Evolutionary conservation across 30 jellyfish, hydroid and myxozoan species (phyloP), one percentile per base, ranked within the genome.

Genomic region (Chrysaora quinquecirrha): DNA sequence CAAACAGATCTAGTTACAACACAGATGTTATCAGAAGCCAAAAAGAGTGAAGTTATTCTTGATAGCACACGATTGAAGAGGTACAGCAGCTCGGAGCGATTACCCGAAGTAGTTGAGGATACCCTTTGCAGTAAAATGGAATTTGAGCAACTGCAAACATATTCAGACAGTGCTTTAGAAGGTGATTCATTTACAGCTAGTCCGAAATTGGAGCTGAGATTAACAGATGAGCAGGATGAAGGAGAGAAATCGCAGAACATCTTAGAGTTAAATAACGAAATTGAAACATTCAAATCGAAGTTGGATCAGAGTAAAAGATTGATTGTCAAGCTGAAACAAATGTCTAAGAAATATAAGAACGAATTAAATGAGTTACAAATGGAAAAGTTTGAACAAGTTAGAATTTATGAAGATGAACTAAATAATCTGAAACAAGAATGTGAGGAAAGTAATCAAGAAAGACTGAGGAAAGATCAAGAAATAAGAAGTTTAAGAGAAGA

Each of bases 401-500:
- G 84, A 3, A 79, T 80, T 31, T 80, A 80, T 32, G 84, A 84
- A 73, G 88, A 73, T 23, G 87, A 86, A 2, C 43, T 73, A 0
- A 60, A 38, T 31, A 34, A 2, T 16, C 29, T 64, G 71, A 66
- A 84, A 71, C 87, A 73, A 32, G 88, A 72, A 46, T 19, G 24
- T 10, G 83, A 83, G 16, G 93, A 83, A 49, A 19, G 62, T 16
- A 48, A 34, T 23, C 76, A 67, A 23, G 93, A 83, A 49, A 83
- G 71, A 20, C 64, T 72, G 27, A 68, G 86, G 71, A 86, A 86
- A 52, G 96, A 86, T n/a, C 90, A 75, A 24, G 85, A 75, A 35
- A 63, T 86, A 7, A 22, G 76, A 28, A 79, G 91, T 63, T 50
- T 93, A 48, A 62, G 99, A 24, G 97, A 93, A 32, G 97, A 93